phyloP scores from a whole-genome alignment of 1,140 invertebrate species.

The Idris sp. region DNA sequence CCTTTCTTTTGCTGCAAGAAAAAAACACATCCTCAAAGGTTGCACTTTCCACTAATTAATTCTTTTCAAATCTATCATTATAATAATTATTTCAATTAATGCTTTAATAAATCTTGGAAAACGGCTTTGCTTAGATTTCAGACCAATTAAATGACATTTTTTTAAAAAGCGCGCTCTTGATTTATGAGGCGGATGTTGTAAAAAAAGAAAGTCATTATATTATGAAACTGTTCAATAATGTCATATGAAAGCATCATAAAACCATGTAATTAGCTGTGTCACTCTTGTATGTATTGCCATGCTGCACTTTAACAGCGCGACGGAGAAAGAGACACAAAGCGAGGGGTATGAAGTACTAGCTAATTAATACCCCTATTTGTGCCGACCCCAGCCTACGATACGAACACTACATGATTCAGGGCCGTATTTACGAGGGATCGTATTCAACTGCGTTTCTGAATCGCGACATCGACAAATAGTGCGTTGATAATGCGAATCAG shows the following conservation, averaged over 20 bases:
- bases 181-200: slow-evolving; percentile 26
- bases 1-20: no score
- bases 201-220: slow-evolving; percentile 46
- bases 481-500: slow-evolving; percentile 20
- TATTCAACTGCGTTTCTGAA: slow-evolving; percentile 54
- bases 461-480: slow-evolving; percentile 22
- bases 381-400: slow-evolving; percentile 68
- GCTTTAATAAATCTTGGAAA: slow-evolving; percentile 10
- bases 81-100: slow-evolving; percentile 31
- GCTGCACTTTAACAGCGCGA: slow-evolving; percentile 66
- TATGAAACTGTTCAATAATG: slow-evolving; percentile 50
- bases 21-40: no score
- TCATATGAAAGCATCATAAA: slow-evolving; percentile 64
- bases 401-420: slow-evolving; percentile 59
- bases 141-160: slow-evolving; percentile 37
- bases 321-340: slow-evolving; percentile 41
- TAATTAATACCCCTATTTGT: slow-evolving; percentile 79
- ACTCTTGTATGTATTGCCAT: slow-evolving; percentile 71
- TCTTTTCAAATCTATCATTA: slow-evolving; percentile 1
- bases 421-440: slow-evolving; percentile 59
- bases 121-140: slow-evolving; percentile 14
- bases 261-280: slow-evolving; percentile 73
- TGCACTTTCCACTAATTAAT: no score
- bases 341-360: slow-evolving; percentile 70
- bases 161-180: slow-evolving; percentile 21